Percentiles rank a stretch among this genome's conserved stretches.
Conservation (phyloP, 2,888 invertebrate species). For the Drosophila glabriapex region DNA sequence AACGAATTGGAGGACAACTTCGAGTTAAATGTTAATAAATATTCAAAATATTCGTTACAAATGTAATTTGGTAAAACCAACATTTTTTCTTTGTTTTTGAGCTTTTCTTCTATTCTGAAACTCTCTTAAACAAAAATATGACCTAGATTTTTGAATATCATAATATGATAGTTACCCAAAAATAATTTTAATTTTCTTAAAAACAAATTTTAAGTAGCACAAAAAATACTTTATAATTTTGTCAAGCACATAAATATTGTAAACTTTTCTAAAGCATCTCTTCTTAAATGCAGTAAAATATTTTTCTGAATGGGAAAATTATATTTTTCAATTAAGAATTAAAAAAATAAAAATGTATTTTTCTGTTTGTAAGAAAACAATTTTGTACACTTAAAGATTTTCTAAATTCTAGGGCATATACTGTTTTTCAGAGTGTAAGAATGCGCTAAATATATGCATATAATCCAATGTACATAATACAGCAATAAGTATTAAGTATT, state of each 20-base stretch:
- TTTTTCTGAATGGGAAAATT: not conserved
- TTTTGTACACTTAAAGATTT: not conserved
- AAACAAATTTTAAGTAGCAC: not conserved
- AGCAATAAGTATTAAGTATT: not conserved
- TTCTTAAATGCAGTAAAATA: not conserved
- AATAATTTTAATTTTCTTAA: not conserved
- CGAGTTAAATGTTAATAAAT: slow-evolving; percentile 8
- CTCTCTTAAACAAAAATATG: not conserved
- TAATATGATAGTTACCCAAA: not conserved
- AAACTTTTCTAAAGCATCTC: not conserved
- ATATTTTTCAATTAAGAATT: not conserved
- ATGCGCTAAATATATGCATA: not conserved
- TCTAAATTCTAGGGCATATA: not conserved
- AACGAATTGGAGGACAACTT: not conserved
- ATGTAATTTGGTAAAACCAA: slow-evolving; percentile 52
- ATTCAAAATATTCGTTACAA: not conserved
- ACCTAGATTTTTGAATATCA: not conserved
- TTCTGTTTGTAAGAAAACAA: not conserved
- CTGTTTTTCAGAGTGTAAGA: not conserved
- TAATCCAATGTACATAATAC: slow-evolving; percentile 12
- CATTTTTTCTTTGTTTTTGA: slow-evolving; percentile 12
- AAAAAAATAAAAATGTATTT: not conserved
- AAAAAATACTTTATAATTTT: not conserved
- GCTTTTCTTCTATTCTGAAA: not conserved
- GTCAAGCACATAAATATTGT: not conserved